These are phyloP conservation scores for Pseudorhombus dupliciocellatus DNA, from an alignment of 2,113 vertebrate species.

Conservation along the genomic window DNA sequence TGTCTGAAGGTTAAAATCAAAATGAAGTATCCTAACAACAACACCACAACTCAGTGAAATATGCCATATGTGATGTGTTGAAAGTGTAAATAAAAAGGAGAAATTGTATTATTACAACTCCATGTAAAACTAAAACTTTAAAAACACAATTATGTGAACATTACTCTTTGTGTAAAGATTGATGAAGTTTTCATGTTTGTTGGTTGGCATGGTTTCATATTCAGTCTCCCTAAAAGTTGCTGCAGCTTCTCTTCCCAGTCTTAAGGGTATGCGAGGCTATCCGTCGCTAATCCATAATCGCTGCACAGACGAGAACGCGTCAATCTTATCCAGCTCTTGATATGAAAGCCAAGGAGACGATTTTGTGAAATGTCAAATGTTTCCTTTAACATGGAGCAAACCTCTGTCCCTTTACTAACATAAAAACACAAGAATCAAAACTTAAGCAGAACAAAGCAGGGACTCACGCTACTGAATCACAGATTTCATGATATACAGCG, in stretches of 20 bases:
- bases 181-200: no score
- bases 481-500: slow-evolving; percentile 57
- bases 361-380: slow-evolving; percentile 4
- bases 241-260: not conserved
- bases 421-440: slow-evolving; percentile 28
- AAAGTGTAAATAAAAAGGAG: not conserved
- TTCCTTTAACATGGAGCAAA: slow-evolving; percentile 42
- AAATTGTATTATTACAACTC: not conserved
- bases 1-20: not conserved
- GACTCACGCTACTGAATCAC: slow-evolving; percentile 51
- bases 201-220: no score
- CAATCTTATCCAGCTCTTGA: not conserved
- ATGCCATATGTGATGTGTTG: not conserved
- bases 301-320: not conserved
- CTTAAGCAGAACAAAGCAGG: slow-evolving; percentile 39
- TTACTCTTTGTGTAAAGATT: no score
- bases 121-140: no score
- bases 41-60: not conserved
- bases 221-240: no score
- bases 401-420: slow-evolving; percentile 58
- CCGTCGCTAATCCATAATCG: no score
- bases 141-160: no score
- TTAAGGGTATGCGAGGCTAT: not conserved
- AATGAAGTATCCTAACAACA: not conserved
- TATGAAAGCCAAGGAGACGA: not conserved